Percentiles rank a stretch among this genome's conserved stretches.
These are phyloP conservation scores for Nysson spinosus DNA, from an alignment of 2,888 invertebrate genomes.

Conservation along the genomic window DNA sequence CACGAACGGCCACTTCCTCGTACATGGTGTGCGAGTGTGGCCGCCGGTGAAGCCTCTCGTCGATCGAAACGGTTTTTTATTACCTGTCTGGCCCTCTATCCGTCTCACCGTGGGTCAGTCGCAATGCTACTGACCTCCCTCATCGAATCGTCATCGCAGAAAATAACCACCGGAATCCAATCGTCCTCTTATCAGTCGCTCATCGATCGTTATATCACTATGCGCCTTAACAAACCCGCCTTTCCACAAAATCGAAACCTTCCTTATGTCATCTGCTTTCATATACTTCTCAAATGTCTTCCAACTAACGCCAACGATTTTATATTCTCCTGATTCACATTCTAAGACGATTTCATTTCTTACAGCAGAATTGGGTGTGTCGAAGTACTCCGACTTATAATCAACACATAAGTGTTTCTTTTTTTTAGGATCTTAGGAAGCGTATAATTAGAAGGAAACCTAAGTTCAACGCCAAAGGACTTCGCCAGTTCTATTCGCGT, in stretches of 20 bases:
- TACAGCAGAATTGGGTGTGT: too few species aligned
- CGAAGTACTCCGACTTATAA: too few species aligned
- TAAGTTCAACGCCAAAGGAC: not conserved
- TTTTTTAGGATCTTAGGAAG: too few species aligned
- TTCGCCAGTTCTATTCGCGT: not conserved
- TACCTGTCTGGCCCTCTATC: constrained; percentile 3
- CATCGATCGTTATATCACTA: not conserved
- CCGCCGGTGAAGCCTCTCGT: constrained; percentile 7
- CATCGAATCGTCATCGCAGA: not conserved
- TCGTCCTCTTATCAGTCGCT: constrained; percentile 12
- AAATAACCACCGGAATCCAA: constrained; percentile 9
- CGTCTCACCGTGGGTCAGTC: constrained; percentile 4
- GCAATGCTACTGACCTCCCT: constrained; percentile 20
- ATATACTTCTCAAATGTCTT: too few species aligned
- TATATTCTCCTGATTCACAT: too few species aligned
- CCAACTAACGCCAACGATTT: too few species aligned
- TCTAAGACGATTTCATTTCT: too few species aligned
- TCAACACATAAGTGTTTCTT: too few species aligned
- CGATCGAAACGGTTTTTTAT: constrained; percentile 34
- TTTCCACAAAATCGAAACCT: too few species aligned
- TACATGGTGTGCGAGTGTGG: not conserved
- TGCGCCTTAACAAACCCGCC: not conserved
- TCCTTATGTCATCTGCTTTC: too few species aligned
- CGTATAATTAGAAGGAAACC: too few species aligned
- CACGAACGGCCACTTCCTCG: constrained; percentile 37